Percentiles rank a stretch among this genome's conserved stretches.
Conservation (phyloP, 2,888 invertebrate genomes). For the Cheilosia pagana region DNA sequence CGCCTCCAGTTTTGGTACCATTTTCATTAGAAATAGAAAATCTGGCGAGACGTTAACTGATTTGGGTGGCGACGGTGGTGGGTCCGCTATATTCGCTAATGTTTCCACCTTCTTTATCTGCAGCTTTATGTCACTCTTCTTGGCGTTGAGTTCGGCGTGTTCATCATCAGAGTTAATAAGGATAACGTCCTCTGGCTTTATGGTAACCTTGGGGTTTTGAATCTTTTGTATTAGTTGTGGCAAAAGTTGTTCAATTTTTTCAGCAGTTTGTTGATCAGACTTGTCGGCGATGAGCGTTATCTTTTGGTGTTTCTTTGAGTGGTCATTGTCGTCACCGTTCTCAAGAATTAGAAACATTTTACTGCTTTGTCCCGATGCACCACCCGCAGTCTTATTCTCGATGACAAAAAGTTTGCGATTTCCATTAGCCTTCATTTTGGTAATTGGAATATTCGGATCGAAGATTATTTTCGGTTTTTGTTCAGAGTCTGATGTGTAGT, state of each 20-base stretch:
- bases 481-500: conserved; percentile 67
- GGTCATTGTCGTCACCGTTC: conserved; percentile 77
- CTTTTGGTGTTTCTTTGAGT: conserved; percentile 77
- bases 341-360: conserved; percentile 81
- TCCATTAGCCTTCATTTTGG: conserved; percentile 49
- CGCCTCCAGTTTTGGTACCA: conserved; percentile 81
- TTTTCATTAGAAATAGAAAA: conserved; percentile 82
- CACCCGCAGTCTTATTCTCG: conserved; percentile 72
- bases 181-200: conserved; percentile 28
- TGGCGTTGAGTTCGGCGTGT: conserved; percentile 11
- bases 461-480: conserved; percentile 51
- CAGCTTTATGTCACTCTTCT: conserved; percentile 27
- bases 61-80: conserved; percentile 26
- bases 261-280: conserved; percentile 77
- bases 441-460: conserved; percentile 59
- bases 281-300: conserved; percentile 81
- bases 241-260: conserved; percentile 80
- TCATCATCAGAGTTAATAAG: conserved; percentile 47
- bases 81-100: conserved; percentile 33
- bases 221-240: conserved; percentile 81
- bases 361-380: conserved; percentile 77
- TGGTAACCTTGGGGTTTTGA: conserved; percentile 70
- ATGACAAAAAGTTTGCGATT: conserved; percentile 81
- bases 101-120: conserved; percentile 62
- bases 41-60: conserved; percentile 80